Base-by-base conservation (phyloP, 2,113 vertebrate genomes). In the Puma concolor region DNA sequence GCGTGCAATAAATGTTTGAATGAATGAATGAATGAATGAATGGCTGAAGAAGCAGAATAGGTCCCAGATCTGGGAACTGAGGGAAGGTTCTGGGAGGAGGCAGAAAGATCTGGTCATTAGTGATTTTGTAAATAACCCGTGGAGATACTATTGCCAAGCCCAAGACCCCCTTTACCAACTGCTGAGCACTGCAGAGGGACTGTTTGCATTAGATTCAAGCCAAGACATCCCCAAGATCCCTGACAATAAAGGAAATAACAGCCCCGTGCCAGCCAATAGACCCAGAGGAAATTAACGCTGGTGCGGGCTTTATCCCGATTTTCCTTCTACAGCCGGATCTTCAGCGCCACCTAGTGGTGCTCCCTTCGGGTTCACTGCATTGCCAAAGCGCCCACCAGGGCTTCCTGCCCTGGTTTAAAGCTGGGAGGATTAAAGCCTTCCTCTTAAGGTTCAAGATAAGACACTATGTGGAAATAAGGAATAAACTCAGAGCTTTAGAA, bases 291-390 rank as follows among this genome's bases (percentile, higher is more conserved):
- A 66, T 41, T 0, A 15, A 52, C 1, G 2, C 48, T 57, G 6
- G n/a, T 1, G 71, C 17, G 6, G 5, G 4, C 1, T n/a, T 57
- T 72, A 41, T 2, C 23, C 64, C 14, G 7, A 31, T n/a, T 63
- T 82, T 8, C 25, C 63, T 60, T 74, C 84, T 12, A 86, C 5
- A 1, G 69, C 83, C 95, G 66, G 79, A 67, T 93, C 92, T 96
- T 84, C 71, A 96, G 88, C 95, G 88, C 97, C 69, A 96, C 72
- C 97, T 96, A 76, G 97, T 60, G 38, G 16, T 29, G 1, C 0
- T 2, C 48, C 82, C 1, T 81, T 89, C 52, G 10, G 90, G 38
- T 57, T 57, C 25, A 6, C 50, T 4, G 80, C 38, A 19, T 29
- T 5, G 12, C 63, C 29, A 44, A 83, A 38, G 15, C n/a, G 29